Conservation (phyloP, 2,888 invertebrate genomes). For the Meliscaeva auricollis region DNA sequence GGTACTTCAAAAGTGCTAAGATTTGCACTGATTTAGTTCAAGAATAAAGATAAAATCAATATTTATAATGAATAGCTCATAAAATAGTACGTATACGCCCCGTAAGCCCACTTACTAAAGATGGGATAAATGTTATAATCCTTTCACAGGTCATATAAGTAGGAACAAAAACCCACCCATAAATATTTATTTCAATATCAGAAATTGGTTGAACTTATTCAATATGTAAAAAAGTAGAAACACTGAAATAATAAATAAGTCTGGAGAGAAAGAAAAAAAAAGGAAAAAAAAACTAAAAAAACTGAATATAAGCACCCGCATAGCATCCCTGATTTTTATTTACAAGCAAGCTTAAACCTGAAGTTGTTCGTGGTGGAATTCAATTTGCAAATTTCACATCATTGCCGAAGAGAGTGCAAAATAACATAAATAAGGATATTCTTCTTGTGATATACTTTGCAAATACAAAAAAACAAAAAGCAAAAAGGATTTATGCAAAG, state of each 20-base stretch:
- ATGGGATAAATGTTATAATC: background rate
- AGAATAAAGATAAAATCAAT: too few species aligned
- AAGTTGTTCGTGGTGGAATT: conserved; percentile 50
- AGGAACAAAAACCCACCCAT: background rate
- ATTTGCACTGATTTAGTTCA: too few species aligned
- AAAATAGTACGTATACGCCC: background rate
- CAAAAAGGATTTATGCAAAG: conserved; percentile 35
- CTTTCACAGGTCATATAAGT: background rate
- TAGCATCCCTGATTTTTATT: conserved; percentile 50
- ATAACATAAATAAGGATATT: conserved; percentile 51
- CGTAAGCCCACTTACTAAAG: background rate
- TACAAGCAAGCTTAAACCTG: conserved; percentile 50
- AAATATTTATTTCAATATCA: background rate
- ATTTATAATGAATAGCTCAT: too few species aligned
- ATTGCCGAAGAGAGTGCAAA: conserved; percentile 44
- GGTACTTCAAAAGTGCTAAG: too few species aligned
- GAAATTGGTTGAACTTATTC: background rate
- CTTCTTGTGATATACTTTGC: conserved; percentile 34
- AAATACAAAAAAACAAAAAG: conserved; percentile 33
- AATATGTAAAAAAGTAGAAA: background rate
- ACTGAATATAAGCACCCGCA: background rate
- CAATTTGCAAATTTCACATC: conserved; percentile 47
- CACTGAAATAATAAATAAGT: background rate
- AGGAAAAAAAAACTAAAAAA: too few species aligned
- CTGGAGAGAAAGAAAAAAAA: background rate